These are phyloP conservation scores for Scaptomyza hsui DNA, from an alignment of 1,140 invertebrate species.

Conservation along the genomic window DNA sequence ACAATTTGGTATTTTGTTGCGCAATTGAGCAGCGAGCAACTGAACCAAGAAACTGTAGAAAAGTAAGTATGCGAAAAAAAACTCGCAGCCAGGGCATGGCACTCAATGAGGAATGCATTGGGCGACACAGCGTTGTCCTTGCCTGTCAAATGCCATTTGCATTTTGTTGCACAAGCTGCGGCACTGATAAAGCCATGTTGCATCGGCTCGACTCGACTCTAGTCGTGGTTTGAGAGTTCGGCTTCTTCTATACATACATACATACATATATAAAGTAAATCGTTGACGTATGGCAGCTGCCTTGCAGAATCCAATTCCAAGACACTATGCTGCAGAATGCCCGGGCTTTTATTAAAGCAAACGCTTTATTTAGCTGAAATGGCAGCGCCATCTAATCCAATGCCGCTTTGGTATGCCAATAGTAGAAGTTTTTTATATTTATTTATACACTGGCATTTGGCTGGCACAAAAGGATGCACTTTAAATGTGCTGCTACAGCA, in stretches of 20 bases:
- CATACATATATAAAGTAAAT: conserved; percentile 69
- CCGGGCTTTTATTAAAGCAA: conserved; percentile 66
- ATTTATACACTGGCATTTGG: conserved; percentile 2
- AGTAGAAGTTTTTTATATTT: neutral
- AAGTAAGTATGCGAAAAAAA: conserved; percentile 32
- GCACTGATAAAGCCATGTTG: conserved; percentile 70
- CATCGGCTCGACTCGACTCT: conserved; percentile 12
- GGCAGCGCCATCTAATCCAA: conserved; percentile 19
- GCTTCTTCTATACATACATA: conserved; percentile 17
- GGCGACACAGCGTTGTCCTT: conserved; percentile 44
- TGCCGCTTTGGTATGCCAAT: conserved; percentile 28
- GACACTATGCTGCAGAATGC: conserved; percentile 27
- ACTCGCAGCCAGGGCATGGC: conserved; percentile 28
- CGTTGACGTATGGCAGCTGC: conserved; percentile 58
- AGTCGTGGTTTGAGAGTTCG: neutral
- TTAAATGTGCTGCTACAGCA: conserved; percentile 41
- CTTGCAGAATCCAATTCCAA: conserved; percentile 68
- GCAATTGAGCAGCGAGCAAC: conserved; percentile 71
- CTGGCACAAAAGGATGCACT: conserved; percentile 47
- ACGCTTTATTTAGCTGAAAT: conserved; percentile 25
- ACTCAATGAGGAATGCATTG: conserved; percentile 62
- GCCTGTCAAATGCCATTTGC: conserved; percentile 73
- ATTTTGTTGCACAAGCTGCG: conserved; percentile 44
- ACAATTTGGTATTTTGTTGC: conserved; percentile 73
- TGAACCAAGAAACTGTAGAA: conserved; percentile 66